Evolutionary conservation across 1,140 invertebrate genomes (phyloP).

Genomic region (Leptopilina boulardi): DNA sequence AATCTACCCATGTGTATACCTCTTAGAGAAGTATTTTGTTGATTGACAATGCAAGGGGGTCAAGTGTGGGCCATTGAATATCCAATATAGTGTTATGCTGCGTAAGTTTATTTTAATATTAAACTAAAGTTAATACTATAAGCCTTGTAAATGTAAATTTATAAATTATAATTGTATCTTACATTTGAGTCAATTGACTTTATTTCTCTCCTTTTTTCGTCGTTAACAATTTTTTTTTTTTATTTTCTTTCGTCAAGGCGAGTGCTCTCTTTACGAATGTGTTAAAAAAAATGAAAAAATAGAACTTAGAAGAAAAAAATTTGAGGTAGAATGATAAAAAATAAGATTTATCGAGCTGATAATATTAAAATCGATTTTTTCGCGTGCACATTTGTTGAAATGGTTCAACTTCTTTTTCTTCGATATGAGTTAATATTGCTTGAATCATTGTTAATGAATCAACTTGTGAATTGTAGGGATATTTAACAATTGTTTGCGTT

Average conservation of each 20-base stretch:
- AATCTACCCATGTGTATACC: constrained; percentile 43
- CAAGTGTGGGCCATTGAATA: constrained; percentile 58
- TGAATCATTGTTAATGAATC: constrained; percentile 43
- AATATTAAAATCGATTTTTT: constrained; percentile 16
- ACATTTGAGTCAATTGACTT: constrained; percentile 53
- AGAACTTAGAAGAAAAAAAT: constrained; percentile 36
- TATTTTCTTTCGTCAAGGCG: constrained; percentile 49
- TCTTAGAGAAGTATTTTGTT: constrained; percentile 53
- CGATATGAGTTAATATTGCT: constrained; percentile 40
- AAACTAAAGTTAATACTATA: constrained; percentile 66
- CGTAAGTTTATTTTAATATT: constrained; percentile 74
- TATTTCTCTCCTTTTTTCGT: constrained; percentile 24
- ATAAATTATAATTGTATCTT: constrained; percentile 74
- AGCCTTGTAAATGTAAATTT: constrained; percentile 74
- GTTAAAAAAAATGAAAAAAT: constrained; percentile 19
- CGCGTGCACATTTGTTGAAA: constrained; percentile 34
- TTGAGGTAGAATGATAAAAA: constrained; percentile 16
- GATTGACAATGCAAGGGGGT: constrained; percentile 56
- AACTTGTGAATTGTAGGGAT: constrained; percentile 47
- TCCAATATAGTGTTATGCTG: constrained; percentile 64
- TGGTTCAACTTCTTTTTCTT: constrained; percentile 41
- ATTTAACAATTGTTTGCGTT: constrained; percentile 33
- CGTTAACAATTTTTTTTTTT: constrained; percentile 45
- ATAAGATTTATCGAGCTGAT: neutral
- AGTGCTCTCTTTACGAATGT: constrained; percentile 41